Evolutionary conservation across 2,888 invertebrate species (phyloP).

Genomic region (Mystacides longicornis): DNA sequence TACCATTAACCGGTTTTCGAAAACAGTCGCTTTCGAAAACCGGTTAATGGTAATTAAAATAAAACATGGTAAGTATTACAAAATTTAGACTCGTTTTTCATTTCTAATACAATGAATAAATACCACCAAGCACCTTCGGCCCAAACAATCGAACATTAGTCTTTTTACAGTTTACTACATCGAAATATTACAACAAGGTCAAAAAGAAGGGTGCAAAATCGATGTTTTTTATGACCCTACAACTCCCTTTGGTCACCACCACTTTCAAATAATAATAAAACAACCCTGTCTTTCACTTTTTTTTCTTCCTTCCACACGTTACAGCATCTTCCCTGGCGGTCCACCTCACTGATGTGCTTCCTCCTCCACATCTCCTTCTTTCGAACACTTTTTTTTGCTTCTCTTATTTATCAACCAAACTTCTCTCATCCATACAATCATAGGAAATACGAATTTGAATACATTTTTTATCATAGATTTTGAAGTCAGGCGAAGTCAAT

Average conservation of each 20-base stretch:
- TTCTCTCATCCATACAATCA: constrained; percentile 9
- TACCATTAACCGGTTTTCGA: no score
- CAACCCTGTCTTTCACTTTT: neutral
- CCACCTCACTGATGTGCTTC: neutral
- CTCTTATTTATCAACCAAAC: constrained; percentile 2
- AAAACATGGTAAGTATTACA: no score
- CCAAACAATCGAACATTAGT: no score
- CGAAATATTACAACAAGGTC: neutral
- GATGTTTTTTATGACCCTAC: neutral
- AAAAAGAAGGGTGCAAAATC: neutral
- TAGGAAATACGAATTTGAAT: neutral
- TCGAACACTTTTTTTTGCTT: neutral
- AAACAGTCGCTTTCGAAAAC: no score
- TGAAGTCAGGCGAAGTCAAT: neutral
- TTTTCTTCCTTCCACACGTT: neutral
- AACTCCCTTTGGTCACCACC: neutral
- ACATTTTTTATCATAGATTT: no score
- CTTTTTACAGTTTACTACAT: neutral
- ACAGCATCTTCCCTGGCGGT: neutral
- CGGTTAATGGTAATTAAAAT: no score
- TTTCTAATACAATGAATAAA: no score
- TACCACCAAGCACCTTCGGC: no score
- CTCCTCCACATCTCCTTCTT: neutral
- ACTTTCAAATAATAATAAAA: neutral
- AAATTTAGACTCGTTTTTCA: no score